Evolutionary conservation across 2,797 vertebrate species (phyloP).

Genomic region (Acanthiza pusilla): DNA sequence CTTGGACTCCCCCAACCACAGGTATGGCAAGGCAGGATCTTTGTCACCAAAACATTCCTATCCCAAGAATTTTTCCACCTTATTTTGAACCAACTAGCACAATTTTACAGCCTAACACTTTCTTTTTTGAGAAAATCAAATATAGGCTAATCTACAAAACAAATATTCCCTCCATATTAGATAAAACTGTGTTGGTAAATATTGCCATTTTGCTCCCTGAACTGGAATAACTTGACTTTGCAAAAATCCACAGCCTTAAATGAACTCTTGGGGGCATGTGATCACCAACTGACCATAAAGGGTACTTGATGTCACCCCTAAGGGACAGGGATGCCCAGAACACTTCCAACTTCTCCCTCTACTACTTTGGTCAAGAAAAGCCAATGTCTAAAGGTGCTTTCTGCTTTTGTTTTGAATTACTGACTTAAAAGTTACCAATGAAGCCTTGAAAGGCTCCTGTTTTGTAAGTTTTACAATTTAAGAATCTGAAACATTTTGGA

Average conservation of each 20-base stretch:
- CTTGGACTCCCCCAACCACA: not conserved
- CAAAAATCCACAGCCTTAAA: constrained; percentile 6
- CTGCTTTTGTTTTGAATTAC: not conserved
- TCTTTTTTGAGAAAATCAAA: constrained; percentile 15
- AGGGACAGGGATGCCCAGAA: not conserved
- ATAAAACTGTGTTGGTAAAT: not conserved
- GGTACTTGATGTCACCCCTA: not conserved
- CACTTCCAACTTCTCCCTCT: not conserved
- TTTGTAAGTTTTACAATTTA: not conserved
- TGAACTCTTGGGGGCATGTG: not conserved
- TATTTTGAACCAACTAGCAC: not conserved
- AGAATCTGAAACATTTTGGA: not conserved
- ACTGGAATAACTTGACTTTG: not conserved
- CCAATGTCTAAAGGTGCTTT: not conserved
- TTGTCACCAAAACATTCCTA: not conserved
- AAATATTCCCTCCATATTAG: not conserved
- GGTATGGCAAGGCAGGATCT: not conserved
- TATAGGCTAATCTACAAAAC: not conserved
- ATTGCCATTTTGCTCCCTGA: not conserved
- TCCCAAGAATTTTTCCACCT: not conserved
- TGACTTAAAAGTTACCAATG: not conserved
- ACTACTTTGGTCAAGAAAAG: not conserved
- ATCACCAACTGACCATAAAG: not conserved
- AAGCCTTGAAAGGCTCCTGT: not conserved
- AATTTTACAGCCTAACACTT: not conserved